Base-by-base conservation (phyloP, 1,140 invertebrate species). In the Hycleus phaleratus region DNA sequence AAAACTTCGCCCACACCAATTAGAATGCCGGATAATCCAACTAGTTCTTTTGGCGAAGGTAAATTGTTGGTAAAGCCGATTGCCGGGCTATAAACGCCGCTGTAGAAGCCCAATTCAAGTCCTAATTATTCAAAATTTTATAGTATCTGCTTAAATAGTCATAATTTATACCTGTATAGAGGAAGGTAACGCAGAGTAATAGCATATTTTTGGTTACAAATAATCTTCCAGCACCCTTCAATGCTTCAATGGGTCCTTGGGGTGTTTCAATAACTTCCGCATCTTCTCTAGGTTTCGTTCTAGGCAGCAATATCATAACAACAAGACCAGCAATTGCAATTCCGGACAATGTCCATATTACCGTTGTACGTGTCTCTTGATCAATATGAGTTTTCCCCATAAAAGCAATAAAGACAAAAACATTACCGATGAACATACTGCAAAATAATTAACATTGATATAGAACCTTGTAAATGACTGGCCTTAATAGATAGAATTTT, bases 1-100 rank as follows among this genome's bases (percentile, higher is more conserved):
- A 91, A 67, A 7, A 98, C 93, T 80, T 98, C 94, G 59, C 95
- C 95, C 53, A 88, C 72, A 26, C 95, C 95, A 63, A 98, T 91
- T 60, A 92, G 88, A 49, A 98, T 93, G 2, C 95, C 96, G 12
- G 90, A 92, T 5, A 97, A 77, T 1, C 94, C 94, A 26, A 97
- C 85, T 0, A 95, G 78, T 54, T 87, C 85, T 66, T 95, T 96
- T 0, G 87, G 81, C 46, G 85, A 81, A 1, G 83, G 78, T 72
- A 97, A 86, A 6, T 77, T 71, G 45, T 79, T 70, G 0, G 91
- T 96, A 61, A 91, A 91, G 1, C 92, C 90, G 60, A 97, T 85
- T 64, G 88, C 85, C 0, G 91, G 82, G n/a, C 92, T 88, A 74
- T 97, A 98, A 0, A 98, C 93, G 1, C 93, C 93, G 69, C 91